Percentiles rank a stretch among this genome's conserved stretches.
phyloP scores from a whole-genome alignment of 1,140 invertebrate species.

The Bombus fervidus region DNA sequence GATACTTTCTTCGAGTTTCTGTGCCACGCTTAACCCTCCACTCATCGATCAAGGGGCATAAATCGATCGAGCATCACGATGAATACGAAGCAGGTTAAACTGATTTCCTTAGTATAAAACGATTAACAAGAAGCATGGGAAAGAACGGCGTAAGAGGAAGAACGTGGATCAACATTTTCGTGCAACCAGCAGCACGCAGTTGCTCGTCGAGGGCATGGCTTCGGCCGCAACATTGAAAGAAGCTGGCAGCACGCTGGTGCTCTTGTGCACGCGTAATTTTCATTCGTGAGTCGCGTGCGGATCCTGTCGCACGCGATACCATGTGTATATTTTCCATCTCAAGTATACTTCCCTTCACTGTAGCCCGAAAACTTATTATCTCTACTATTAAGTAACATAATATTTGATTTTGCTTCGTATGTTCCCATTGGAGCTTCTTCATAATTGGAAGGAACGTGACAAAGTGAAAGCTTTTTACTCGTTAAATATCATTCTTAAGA shows the following conservation, averaged over 20 bases:
- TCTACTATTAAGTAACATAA: neutral
- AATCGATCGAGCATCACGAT: neutral
- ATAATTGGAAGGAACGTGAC: neutral
- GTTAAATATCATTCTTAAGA: neutral
- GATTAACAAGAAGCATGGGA: neutral
- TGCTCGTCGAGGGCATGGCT: neutral
- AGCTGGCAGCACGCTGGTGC: constrained; percentile 23
- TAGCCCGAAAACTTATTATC: neutral
- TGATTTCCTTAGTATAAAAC: neutral
- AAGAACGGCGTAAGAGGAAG: neutral
- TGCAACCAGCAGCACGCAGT: constrained; percentile 23
- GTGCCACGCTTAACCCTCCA: neutral
- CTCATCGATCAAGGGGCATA: neutral
- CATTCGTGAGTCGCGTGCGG: constrained; percentile 1
- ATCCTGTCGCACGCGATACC: constrained; percentile 31
- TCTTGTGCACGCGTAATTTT: constrained; percentile 34
- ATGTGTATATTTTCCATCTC: neutral
- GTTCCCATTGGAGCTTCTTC: too few relatives aligned
- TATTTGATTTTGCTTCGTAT: neutral
- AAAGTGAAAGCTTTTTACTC: neutral
- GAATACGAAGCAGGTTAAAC: neutral
- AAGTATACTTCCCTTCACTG: neutral
- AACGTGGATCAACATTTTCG: constrained; percentile 31
- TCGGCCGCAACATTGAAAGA: neutral
- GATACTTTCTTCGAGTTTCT: neutral